Evolutionary conservation across 2,113 vertebrate species (phyloP), one percentile per base, ranked within the genome.

Genomic region (Anser cygnoides): DNA sequence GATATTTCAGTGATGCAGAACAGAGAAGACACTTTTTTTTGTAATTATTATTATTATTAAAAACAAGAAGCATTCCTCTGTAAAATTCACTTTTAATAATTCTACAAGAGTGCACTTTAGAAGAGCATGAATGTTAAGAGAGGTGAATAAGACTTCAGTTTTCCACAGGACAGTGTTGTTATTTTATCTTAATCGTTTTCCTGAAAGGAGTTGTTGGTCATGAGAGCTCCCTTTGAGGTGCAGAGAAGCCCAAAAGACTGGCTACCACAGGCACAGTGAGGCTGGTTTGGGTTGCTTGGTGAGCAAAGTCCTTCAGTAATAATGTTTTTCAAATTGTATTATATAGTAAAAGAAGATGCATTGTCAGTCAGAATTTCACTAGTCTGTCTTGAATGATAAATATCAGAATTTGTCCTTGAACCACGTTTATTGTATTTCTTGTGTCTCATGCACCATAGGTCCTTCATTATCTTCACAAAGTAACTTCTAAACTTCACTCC

Each of bases 401-500:
- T 58, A 2, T 99, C 99, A 1, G 98, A 98, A 5, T 95, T 97
- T 18, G 80, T 49, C 46, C 92, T 96, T 50, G 98, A 98, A 3
- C 94, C 89, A 44, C 97, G 96, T 57, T 96, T 91, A 10, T 87
- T 94, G 8, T 98, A 89, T 88, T 97, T 98, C 59, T 65, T 97
- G 68, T 98, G 96, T 6, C 97, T 96, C 65, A 97, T 67, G 54
- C 98, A 99, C 97, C 98, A 98, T 31, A 98, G 28, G 52, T 98
- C 98, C 88, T 95, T 97, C 82, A 98, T 63, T 78, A 99, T 97
- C 97, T 97, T 98, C 67, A 98, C 89, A 95, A 99, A 99, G 95
- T 99, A 98, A 97, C 94, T 98, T 75, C 99, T 97, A 90, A 99
- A 99, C 93, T 98, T 99, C 43, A 99, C 99, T 1, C 99, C 99